phyloP scores from a whole-genome alignment of 92 coral and sea anemone species.

The Heliopora coerulea region DNA sequence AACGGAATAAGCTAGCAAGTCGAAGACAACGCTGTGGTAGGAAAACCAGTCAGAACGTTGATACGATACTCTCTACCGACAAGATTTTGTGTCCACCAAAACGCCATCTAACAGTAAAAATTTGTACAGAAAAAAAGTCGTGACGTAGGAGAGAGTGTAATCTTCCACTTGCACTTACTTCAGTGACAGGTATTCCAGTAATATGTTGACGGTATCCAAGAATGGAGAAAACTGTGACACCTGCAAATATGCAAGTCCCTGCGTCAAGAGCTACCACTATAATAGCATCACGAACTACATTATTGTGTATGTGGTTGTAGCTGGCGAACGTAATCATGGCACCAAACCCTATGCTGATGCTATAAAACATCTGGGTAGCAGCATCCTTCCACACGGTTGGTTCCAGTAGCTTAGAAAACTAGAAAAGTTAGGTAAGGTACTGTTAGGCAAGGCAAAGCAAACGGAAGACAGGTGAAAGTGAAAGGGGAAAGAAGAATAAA shows the following conservation, averaged over 20 bases:
- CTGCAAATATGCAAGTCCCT: conserved; percentile 35
- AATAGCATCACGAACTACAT: conserved; percentile 45
- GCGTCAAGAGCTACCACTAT: conserved; percentile 36
- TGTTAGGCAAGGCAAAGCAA: too few relatives aligned
- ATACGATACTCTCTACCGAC: too few relatives aligned
- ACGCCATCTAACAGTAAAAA: too few relatives aligned
- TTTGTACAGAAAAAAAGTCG: too few relatives aligned
- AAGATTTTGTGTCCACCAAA: too few relatives aligned
- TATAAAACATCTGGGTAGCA: conserved; percentile 92
- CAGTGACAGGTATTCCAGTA: conserved; percentile 39
- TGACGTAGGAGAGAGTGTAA: too few relatives aligned
- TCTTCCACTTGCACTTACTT: background rate
- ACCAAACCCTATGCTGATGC: conserved; percentile 89
- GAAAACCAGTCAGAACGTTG: too few relatives aligned
- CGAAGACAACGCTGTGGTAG: too few relatives aligned
- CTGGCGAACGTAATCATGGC: conserved; percentile 90
- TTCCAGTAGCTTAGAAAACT: conserved; percentile 47
- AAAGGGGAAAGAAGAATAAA: too few relatives aligned
- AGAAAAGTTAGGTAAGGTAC: too few relatives aligned
- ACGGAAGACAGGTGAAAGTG: too few relatives aligned
- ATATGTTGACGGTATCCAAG: conserved; percentile 29
- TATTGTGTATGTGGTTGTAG: conserved; percentile 82
- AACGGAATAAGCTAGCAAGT: too few relatives aligned
- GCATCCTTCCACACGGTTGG: conserved; percentile 95
- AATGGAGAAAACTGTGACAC: conserved; percentile 32